These are phyloP conservation scores for Protobothrops mucrosquamatus DNA, from an alignment of 2,113 vertebrate genomes.

Conservation along the genomic window DNA sequence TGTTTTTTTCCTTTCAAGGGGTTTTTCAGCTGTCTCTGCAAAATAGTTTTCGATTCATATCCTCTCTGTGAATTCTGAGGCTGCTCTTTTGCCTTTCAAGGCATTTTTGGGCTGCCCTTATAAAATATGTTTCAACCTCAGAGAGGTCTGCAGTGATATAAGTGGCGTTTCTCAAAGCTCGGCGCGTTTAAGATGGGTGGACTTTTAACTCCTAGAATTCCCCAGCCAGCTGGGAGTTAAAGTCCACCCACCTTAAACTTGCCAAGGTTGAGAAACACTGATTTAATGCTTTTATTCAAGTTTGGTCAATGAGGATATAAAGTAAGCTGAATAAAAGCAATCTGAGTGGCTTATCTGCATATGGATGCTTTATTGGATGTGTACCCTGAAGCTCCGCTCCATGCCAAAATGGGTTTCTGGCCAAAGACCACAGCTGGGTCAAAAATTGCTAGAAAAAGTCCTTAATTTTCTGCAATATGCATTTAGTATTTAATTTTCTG, in stretches of 20 bases:
- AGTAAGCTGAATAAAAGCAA: not conserved
- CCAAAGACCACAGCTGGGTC: not conserved
- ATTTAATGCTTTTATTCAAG: not conserved
- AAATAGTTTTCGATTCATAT: not conserved
- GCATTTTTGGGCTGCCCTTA: too few species aligned
- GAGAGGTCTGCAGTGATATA: not conserved
- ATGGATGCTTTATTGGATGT: not conserved
- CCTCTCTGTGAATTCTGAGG: too few species aligned
- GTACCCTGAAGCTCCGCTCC: not conserved
- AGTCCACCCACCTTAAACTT: too few species aligned
- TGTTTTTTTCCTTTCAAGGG: not conserved
- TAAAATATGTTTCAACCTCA: too few species aligned
- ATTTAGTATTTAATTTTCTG: too few species aligned
- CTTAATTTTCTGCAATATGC: not conserved
- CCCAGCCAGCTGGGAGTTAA: too few species aligned
- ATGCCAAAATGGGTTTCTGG: not conserved
- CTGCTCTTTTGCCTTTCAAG: too few species aligned
- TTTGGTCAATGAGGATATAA: not conserved
- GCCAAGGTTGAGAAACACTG: too few species aligned
- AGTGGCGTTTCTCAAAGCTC: too few species aligned
- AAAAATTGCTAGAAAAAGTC: not conserved
- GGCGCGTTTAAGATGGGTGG: too few species aligned
- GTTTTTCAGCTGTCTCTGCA: not conserved
- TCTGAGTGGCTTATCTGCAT: not conserved
- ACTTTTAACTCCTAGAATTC: too few species aligned